Evolutionary conservation across 2,797 vertebrate genomes (phyloP).

Genomic region (Spinus pinus): DNA sequence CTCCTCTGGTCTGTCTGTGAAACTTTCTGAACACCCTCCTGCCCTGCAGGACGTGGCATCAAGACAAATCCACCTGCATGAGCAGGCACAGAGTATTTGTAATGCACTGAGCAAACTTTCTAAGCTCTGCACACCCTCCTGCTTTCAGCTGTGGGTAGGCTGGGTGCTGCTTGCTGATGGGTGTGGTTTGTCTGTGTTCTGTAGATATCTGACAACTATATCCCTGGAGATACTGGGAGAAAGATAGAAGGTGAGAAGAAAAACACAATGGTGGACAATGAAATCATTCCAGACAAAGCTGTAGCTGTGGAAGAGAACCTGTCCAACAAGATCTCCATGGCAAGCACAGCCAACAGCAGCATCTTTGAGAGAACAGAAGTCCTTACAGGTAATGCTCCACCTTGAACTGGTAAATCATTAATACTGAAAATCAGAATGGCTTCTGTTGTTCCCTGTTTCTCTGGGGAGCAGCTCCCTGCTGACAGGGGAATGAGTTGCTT

Average conservation of each 20-base stretch:
- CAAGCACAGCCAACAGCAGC: conserved; percentile 83
- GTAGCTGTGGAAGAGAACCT: conserved; percentile 39
- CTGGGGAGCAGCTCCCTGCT: background rate
- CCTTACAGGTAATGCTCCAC: conserved; percentile 83
- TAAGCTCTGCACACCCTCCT: background rate
- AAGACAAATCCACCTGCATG: background rate
- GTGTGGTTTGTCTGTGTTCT: conserved; percentile 9
- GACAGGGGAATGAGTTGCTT: background rate
- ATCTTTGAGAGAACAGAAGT: conserved; percentile 91
- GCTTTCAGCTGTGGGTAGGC: background rate
- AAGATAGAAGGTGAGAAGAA: conserved; percentile 40
- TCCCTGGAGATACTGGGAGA: conserved; percentile 75
- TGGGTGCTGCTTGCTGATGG: conserved; percentile 35
- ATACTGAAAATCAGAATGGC: background rate
- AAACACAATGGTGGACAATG: conserved; percentile 70
- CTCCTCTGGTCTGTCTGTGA: background rate
- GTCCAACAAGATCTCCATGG: conserved; percentile 86
- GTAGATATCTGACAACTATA: conserved; percentile 80
- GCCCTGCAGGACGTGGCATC: background rate
- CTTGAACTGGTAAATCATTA: background rate
- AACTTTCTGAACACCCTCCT: background rate
- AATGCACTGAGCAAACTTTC: conserved; percentile 28
- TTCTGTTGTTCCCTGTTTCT: background rate
- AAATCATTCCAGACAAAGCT: conserved; percentile 73
- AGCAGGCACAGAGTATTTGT: background rate